phyloP scores from a whole-genome alignment of 2,797 vertebrate species.

The Limosa lapponica region DNA sequence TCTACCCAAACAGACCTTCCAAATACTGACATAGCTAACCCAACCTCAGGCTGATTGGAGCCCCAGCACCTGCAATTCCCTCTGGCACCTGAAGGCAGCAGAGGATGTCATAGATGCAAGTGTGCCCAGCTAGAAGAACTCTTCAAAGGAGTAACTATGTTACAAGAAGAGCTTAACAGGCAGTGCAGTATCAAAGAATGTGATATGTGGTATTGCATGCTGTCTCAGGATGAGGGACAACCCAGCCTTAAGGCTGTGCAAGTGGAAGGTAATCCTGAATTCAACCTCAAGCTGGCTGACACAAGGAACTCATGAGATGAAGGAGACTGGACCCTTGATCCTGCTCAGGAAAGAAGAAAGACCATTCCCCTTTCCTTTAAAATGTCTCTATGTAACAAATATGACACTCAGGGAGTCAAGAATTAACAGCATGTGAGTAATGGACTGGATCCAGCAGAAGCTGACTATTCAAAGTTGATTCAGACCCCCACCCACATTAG shows the following conservation, averaged over 20 bases:
- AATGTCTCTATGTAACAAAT: neutral
- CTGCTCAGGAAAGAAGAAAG: neutral
- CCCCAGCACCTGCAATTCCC: neutral
- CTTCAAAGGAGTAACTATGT: neutral
- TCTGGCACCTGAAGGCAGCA: neutral
- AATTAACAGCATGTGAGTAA: neutral
- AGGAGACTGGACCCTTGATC: neutral
- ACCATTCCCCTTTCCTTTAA: neutral
- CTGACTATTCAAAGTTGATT: neutral
- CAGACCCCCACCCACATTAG: neutral
- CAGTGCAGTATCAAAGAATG: neutral
- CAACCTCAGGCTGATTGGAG: neutral
- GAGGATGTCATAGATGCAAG: neutral
- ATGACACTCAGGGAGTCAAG: neutral
- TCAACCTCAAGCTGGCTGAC: neutral
- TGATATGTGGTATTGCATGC: fast-evolving
- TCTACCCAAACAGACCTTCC: neutral
- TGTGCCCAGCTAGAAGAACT: neutral
- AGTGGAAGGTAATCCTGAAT: neutral
- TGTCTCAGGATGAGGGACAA: neutral
- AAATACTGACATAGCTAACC: neutral
- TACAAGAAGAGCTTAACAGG: neutral
- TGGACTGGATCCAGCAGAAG: neutral
- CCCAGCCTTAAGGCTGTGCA: neutral
- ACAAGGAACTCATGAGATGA: neutral